These are phyloP conservation scores for Neocrepidodera transversa DNA, from an alignment of 2,888 invertebrate genomes.

Conservation along the genomic window DNA sequence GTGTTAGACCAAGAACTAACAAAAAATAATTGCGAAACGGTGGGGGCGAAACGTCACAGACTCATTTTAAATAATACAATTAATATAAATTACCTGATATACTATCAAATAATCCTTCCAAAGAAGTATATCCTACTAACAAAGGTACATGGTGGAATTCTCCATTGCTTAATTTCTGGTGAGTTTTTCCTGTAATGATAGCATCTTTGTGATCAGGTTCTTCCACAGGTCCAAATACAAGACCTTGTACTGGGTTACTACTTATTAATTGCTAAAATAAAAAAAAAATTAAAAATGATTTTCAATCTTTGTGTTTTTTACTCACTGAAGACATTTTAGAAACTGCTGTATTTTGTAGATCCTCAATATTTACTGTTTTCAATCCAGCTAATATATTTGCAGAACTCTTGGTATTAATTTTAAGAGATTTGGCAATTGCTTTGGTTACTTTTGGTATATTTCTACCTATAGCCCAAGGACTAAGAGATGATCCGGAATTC, in stretches of 20 bases:
- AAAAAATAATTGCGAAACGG: no score
- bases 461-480: slow-evolving; percentile 48
- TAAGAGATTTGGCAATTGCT: slow-evolving; percentile 7
- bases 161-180: slow-evolving; percentile 36
- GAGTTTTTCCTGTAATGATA: slow-evolving; percentile 39
- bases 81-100: slow-evolving; percentile 19
- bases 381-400: slow-evolving; percentile 1
- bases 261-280: slow-evolving; percentile 11
- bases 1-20: no score
- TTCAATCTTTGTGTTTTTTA: no score
- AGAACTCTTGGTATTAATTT: neutral
- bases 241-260: slow-evolving; percentile 34
- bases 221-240: slow-evolving; percentile 40
- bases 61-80: no score
- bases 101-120: slow-evolving; percentile 47
- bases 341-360: slow-evolving; percentile 6
- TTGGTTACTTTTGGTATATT: neutral
- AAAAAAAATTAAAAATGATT: neutral
- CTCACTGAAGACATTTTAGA: slow-evolving; percentile 25
- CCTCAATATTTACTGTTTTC: slow-evolving; percentile 3
- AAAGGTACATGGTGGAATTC: slow-evolving; percentile 56
- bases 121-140: slow-evolving; percentile 64
- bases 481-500: slow-evolving; percentile 50
- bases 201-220: slow-evolving; percentile 44
- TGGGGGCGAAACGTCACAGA: no score